phyloP scores from a whole-genome alignment of 2,888 invertebrate genomes.

The Eubasilissa splendida region DNA sequence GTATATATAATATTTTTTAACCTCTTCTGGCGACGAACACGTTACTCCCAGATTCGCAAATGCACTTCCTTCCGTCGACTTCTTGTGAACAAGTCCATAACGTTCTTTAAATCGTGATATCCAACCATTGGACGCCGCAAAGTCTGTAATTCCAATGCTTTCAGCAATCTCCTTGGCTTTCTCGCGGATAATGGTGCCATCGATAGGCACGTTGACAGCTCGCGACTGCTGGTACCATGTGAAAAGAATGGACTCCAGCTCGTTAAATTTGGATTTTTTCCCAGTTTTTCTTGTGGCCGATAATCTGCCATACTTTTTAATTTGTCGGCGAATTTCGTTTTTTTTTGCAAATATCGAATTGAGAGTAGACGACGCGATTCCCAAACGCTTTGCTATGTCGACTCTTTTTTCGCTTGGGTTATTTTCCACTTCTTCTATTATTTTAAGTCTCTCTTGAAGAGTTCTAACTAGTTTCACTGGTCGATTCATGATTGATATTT shows the following conservation, averaged over 20 bases:
- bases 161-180: slow-evolving; percentile 29
- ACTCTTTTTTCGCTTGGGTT: slow-evolving; percentile 10
- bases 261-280: background rate
- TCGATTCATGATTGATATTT: slow-evolving; percentile 6
- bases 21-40: no score
- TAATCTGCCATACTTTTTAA: slow-evolving; percentile 21
- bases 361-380: slow-evolving; percentile 18
- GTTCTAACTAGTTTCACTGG: slow-evolving; percentile 20
- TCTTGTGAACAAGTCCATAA: no score
- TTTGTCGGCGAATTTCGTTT: slow-evolving; percentile 25
- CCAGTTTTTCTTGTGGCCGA: background rate
- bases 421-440: slow-evolving; percentile 34
- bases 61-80: no score
- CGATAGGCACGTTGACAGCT: slow-evolving; percentile 35
- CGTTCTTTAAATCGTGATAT: no score
- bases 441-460: slow-evolving; percentile 33
- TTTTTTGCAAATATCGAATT: slow-evolving; percentile 25
- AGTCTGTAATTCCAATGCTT: slow-evolving; percentile 4
- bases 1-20: no score
- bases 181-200: slow-evolving; percentile 31
- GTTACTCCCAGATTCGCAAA: no score
- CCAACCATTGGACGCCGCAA: no score
- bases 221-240: slow-evolving; percentile 28
- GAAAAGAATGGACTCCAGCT: background rate
- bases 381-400: slow-evolving; percentile 28